Base-by-base conservation (phyloP, 92 coral and sea anemone genomes). In the Phymanthus crucifer region DNA sequence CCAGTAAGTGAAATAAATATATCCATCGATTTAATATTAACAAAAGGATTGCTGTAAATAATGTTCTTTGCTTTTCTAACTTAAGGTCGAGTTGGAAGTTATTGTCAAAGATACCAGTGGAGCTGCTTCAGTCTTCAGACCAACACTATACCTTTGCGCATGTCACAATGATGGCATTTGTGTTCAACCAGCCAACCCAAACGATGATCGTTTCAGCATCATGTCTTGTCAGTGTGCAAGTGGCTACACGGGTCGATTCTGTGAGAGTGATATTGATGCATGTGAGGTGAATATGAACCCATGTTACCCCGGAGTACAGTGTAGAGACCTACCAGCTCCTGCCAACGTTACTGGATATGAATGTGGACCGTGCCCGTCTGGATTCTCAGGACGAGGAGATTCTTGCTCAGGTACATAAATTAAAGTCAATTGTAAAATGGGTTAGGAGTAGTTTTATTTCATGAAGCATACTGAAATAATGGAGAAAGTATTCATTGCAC, bases 301-400 rank as follows among this genome's bases (percentile, higher is more conserved):
- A 6, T 84, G 88, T 79, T 84, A 33, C 29, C 88, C 88, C 31
- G 88, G 84, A 11, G 88, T 84, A 32, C 23, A 27, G 17, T 87
- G 79, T 74, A 74, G 34, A 32, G 79, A 74, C 45, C 21, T 47
- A n/a, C 79, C 79, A 21, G 79, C 79, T 74, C 79, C 79, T 27
- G 79, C 79, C 6, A 74, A 74, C 29, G 68, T 61, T 27, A 24
- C 68, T 2, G 68, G 68, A 61, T 74, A 74, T 47, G 79, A 74
- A 50, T 74, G 79, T 52, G 79, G 79, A 74, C 31, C 66, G 3
- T 74, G 79, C 32, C 79, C 79, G 29, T 47, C 66, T 27, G 79
- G 79, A 26, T 50, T 74, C 45, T 0, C 66, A 18, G 79, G 79
- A 19, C 26, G 52, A 47, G 79, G 79, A 17, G 79, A 74, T 27